Conservation (phyloP, 2,797 vertebrate genomes). For the Mus spretus region DNA sequence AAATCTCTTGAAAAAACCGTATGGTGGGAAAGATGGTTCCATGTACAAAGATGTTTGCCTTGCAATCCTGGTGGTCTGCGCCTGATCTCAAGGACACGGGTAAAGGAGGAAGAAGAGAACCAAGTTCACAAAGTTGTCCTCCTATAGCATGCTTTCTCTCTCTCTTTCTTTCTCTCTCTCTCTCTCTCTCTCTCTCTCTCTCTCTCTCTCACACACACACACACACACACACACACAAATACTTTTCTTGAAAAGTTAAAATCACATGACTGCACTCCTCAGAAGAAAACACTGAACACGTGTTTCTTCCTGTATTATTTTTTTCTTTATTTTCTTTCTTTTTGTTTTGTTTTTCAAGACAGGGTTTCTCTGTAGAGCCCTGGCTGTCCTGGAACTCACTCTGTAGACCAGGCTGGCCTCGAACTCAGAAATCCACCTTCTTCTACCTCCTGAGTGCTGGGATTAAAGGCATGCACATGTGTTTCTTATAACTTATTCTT, state of each 20-base stretch:
- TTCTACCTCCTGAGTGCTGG: neutral
- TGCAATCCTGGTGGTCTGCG: neutral
- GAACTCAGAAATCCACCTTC: neutral
- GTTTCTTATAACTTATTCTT: neutral
- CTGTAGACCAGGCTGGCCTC: neutral
- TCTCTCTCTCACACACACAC: neutral
- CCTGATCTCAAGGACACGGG: neutral
- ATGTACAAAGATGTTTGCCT: neutral
- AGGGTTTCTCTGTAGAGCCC: neutral
- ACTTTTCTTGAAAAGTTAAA: neutral
- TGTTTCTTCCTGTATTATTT: neutral
- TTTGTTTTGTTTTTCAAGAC: neutral
- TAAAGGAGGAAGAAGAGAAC: neutral
- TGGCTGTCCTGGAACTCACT: neutral
- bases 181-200: no score
- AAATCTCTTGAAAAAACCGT: neutral
- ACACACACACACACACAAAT: neutral
- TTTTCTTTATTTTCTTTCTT: no score
- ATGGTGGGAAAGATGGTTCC: neutral
- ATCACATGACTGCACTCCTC: neutral
- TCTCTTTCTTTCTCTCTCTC: no score
- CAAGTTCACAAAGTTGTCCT: neutral
- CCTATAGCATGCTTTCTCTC: neutral
- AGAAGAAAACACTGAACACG: neutral
- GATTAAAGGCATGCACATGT: neutral